Conservation (phyloP, 2,113 vertebrate species). For the Gymnarchus niloticus region DNA sequence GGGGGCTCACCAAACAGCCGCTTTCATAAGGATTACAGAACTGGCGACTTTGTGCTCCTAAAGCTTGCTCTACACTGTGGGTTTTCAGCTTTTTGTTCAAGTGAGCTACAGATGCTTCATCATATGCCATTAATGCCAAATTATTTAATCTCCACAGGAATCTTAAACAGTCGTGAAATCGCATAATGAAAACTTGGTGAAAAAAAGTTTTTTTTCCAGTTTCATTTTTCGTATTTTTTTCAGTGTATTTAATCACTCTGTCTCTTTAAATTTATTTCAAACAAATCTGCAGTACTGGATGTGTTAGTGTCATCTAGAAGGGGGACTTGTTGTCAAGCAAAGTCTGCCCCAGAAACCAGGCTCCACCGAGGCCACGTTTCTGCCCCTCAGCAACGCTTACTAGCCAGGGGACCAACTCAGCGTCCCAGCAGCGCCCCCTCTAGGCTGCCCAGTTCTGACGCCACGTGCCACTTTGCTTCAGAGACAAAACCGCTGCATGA, state of each 20-base stretch:
- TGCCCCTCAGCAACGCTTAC: not conserved
- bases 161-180: not conserved
- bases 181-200: not conserved
- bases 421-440: not conserved
- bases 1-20: constrained; percentile 28
- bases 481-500: too few species aligned
- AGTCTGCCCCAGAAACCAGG: too few species aligned
- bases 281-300: not conserved
- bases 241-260: not conserved
- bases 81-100: not conserved
- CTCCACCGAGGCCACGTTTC: not conserved
- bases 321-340: too few species aligned
- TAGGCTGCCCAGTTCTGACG: not conserved
- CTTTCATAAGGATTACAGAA: constrained; percentile 19
- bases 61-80: not conserved
- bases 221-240: not conserved
- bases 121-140: not conserved
- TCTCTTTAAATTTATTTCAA: not conserved
- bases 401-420: not conserved
- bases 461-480: too few species aligned
- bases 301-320: not conserved
- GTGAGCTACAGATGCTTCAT: not conserved
- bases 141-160: not conserved
- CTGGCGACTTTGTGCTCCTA: constrained; percentile 23
- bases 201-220: not conserved